Evolutionary conservation across 1,140 invertebrate species (phyloP), one percentile per base, ranked within the genome.

Genomic region (Drosophila albomicans): DNA sequence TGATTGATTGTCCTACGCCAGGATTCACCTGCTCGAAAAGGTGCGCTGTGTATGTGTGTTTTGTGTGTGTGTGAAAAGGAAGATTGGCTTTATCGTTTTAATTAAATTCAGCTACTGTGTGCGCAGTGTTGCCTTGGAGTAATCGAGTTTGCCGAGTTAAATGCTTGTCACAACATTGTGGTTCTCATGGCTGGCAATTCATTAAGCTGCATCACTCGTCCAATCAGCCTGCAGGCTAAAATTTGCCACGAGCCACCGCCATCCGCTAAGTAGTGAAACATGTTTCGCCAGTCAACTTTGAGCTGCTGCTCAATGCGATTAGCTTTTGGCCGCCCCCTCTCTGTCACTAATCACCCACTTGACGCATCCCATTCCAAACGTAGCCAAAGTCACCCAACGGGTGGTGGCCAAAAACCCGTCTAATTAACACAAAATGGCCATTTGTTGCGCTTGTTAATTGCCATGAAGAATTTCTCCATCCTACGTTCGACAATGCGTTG

Each of bases 361-460:
- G 28, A 7, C 51, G 51, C 51, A 49, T 6, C 13, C 32, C 7
- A 32, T 54, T 20, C 35, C 3, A 49, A 16, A 11, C 20, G 20
- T 25, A 25, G 20, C 20, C 20, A 25, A 25, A 25, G 20, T 25
- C 20, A 32, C 71, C 54, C 59, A 25, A 3, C 11, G 48, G 57
- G 32, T 25, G 8, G 35, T 38, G 6, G 35, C 10, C 16, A 11
- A n/a, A 13, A 49, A 59, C 25, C 32, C 54, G 57, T 66, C 68
- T 86, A 86, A 86, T 86, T 86, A 86, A 86, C 79, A 86, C 79
- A 70, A 77, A 86, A 81, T 81, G 79, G 57, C 70, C 79, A 85
- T 86, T 86, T 85, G 82, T 81, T 85, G 76, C 82, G 81, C 66
- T 48, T 85, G 69, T 79, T 86, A 85, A 85, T 85, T 71, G 81